Percentiles rank a stretch among this genome's conserved stretches.
These are phyloP conservation scores for Falco columbarius DNA, from an alignment of 2,797 vertebrate genomes.

Conservation along the genomic window DNA sequence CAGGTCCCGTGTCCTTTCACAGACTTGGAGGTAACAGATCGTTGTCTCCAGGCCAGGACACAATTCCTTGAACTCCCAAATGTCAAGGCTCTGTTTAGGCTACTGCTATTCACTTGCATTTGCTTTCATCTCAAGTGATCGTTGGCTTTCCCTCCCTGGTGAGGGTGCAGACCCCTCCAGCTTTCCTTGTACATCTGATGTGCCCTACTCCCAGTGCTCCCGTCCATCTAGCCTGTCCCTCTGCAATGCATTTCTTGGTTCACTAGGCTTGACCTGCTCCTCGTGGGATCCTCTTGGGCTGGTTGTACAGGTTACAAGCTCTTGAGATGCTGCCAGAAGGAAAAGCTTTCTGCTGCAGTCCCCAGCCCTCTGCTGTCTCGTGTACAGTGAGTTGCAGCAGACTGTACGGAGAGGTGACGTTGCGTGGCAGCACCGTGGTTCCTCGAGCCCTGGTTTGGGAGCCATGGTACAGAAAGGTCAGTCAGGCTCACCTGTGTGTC, in stretches of 20 bases:
- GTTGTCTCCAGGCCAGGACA: not conserved
- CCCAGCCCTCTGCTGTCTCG: accelerated
- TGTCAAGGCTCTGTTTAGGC: not conserved
- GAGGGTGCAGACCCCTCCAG: not conserved
- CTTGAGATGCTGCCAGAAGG: not conserved
- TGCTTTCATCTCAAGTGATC: not conserved
- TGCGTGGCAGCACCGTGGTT: accelerated
- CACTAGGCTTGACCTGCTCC: not conserved
- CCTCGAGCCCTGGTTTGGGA: not conserved
- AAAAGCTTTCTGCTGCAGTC: not conserved
- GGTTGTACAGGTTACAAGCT: too few relatives aligned
- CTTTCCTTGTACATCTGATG: not conserved
- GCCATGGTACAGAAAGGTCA: accelerated
- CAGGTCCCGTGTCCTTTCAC: not conserved
- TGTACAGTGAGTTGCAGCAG: accelerated
- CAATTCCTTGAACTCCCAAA: not conserved
- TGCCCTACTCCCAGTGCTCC: not conserved
- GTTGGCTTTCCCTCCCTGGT: not conserved
- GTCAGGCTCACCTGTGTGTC: not conserved
- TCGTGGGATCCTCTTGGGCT: not conserved
- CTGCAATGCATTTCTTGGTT: not conserved
- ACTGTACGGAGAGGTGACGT: accelerated
- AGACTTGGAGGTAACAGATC: not conserved
- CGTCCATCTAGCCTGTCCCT: not conserved
- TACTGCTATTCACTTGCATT: not conserved